Base-by-base conservation (phyloP, 2,888 invertebrate genomes). In the Apantesis nais region DNA sequence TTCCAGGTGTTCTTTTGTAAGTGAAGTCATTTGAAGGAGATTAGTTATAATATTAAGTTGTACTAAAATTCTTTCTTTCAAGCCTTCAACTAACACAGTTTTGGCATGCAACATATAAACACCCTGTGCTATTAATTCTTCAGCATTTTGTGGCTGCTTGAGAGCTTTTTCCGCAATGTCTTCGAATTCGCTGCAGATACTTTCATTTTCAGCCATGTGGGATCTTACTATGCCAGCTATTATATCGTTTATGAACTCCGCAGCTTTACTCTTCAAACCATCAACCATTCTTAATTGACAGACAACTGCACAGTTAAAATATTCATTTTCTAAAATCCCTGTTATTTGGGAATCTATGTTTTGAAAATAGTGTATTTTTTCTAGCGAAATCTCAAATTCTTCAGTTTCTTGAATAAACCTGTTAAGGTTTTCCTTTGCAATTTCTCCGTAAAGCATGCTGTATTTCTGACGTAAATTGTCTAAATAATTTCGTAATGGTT, bases 31-130 rank as follows among this genome's bases (percentile, higher is more conserved):
- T 84, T 98, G 98, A 77, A 98, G 96, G 16, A 99, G 93, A 78
- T 96, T 95, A 3, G 97, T 96, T 80, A 97, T 96, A 80, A 96
- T 96, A 78, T 95, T 93, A 22, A 98, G 90, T 83, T 97, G 97
- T 29, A 95, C 91, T 72, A 96, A 93, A 74, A 98, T 98, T 81
- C 97, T 96, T 80, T 96, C 96, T 68, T 96, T 96, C 58, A 98
- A 93, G 69, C 95, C 93, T 70, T 96, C 95, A 85, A 99, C 96
- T 73, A 97, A 95, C 44, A 96, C 96, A 8, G 97, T 97, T 82
- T 97, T 97, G 0, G 97, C 98, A 79, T 96, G 95, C 79, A 98
- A 95, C 95, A 99, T 98, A 87, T 97, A 98, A 69, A 97, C 95
- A 44, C 97, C 97, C 90, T 97, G 96, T 76, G 97, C 97, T 80